Conservation (phyloP, 1,140 invertebrate genomes). For the Centruroides vittatus region DNA sequence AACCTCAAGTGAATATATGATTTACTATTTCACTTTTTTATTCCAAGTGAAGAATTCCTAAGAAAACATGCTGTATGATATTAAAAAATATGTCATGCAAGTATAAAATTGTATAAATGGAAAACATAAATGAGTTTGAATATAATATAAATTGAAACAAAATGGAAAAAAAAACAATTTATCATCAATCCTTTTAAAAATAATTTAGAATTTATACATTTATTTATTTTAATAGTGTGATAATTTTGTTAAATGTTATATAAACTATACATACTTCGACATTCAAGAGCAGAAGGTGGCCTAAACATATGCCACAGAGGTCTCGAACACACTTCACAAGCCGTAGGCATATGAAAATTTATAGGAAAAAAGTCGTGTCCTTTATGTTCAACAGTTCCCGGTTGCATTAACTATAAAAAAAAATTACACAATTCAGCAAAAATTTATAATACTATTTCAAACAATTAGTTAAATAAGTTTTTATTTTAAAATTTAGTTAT, state of each 20-base stretch:
- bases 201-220: no score
- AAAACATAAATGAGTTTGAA: no score
- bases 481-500: neutral
- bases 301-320: constrained; percentile 94
- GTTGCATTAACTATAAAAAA: constrained; percentile 42
- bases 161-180: no score
- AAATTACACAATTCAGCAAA: neutral
- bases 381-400: constrained; percentile 69
- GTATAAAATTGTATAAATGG: no score
- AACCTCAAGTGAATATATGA: no score
- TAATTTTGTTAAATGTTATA: neutral
- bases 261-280: constrained; percentile 54
- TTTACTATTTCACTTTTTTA: no score
- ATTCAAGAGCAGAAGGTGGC: constrained; percentile 90
- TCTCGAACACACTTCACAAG: constrained; percentile 92
- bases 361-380: constrained; percentile 94
- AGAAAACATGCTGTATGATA: no score
- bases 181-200: no score
- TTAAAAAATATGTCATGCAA: no score
- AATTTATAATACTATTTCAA: neutral
- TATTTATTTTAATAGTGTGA: no score
- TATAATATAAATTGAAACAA: no score
- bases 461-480: neutral
- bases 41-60: no score
- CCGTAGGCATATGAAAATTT: constrained; percentile 94